Percentiles rank a stretch among this genome's conserved stretches.
Evolutionary conservation across 2,888 invertebrate species (phyloP).

Genomic region (Vannuccia rotundouncinata): DNA sequence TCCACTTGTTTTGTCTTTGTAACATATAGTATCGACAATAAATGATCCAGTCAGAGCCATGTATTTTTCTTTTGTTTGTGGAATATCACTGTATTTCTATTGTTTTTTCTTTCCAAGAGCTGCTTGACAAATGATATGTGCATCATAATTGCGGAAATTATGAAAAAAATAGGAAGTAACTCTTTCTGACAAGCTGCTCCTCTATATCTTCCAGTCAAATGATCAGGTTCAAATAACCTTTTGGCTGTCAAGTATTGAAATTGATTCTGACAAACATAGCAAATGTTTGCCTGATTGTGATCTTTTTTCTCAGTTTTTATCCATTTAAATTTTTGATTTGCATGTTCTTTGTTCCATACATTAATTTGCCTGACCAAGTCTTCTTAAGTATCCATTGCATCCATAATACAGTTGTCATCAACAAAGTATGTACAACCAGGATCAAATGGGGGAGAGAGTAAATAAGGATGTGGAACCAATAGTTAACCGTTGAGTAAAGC

Average conservation of each 20-base stretch:
- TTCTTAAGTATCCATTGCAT: background rate
- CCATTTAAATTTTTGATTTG: background rate
- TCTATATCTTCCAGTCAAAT: background rate
- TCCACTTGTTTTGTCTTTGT: too few relatives aligned
- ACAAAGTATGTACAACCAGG: background rate
- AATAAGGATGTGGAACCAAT: too few relatives aligned
- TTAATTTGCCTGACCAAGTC: background rate
- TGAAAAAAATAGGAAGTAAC: too few relatives aligned
- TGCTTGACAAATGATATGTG: background rate
- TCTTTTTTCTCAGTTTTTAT: too few relatives aligned
- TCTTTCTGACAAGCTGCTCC: background rate
- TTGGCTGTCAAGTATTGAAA: background rate
- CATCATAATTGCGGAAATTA: background rate
- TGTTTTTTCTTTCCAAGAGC: background rate
- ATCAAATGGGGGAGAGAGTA: too few relatives aligned
- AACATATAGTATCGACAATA: too few relatives aligned
- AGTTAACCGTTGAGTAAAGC: too few relatives aligned
- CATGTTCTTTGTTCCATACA: background rate
- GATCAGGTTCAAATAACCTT: background rate
- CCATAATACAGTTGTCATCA: background rate
- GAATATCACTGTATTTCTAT: background rate
- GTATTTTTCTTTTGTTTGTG: background rate
- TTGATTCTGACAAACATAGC: background rate
- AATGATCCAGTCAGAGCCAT: background rate
- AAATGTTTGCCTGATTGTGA: too few relatives aligned